Base-by-base conservation (phyloP, 1,140 invertebrate species). In the Drosophila willistoni region DNA sequence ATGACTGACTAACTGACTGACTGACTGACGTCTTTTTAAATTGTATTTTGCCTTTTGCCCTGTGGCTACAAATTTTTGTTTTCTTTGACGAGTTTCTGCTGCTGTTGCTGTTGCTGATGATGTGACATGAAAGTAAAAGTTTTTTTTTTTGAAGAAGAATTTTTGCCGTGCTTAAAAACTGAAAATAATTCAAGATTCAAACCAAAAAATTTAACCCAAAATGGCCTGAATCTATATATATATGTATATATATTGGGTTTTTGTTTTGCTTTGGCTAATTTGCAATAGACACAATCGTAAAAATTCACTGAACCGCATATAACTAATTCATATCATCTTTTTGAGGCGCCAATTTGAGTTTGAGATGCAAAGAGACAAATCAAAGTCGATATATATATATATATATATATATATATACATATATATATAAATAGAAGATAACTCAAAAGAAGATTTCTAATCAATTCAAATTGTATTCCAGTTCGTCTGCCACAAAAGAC, bases 91-190 rank as follows among this genome's bases (percentile, higher is more conserved):
- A 7, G n/a, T 17, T 39, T 36, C 41, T 25, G 47, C 33, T 6
- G 7, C 12, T 51, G 22, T 25, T 25, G 44, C 17, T 22, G 7
- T 7, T 47, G 17, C 7, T 51, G 44, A 51, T 51, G 56, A 60
- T 61, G 61, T 59, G 57, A 64, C 63, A 75, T 70, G 69, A 86
- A 86, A 86, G 82, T 86, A 87, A 86, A 87, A 86, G 76, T 77
- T 77, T 47, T 36, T 39, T 39, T 39, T 39, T 39, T 36, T 36
- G 10, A n/a, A n/a, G 34, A 41, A 78, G 75, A 81, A 77, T 83
- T 39, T 57, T 71, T 57, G 47, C 63, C 34, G 42, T 33, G 42
- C 47, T 64, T 59, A 51, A 67, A 57, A 73, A 59, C 60, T 29
- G 67, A 77, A 39, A 44, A 25, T 44, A 44, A 44, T 39, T 47